A percentile compares a stretch with the other conserved stretches of the same genome.
These are phyloP conservation scores for Lacanobia wlatinum DNA, from an alignment of 2,888 invertebrate genomes.

Conservation along the genomic window DNA sequence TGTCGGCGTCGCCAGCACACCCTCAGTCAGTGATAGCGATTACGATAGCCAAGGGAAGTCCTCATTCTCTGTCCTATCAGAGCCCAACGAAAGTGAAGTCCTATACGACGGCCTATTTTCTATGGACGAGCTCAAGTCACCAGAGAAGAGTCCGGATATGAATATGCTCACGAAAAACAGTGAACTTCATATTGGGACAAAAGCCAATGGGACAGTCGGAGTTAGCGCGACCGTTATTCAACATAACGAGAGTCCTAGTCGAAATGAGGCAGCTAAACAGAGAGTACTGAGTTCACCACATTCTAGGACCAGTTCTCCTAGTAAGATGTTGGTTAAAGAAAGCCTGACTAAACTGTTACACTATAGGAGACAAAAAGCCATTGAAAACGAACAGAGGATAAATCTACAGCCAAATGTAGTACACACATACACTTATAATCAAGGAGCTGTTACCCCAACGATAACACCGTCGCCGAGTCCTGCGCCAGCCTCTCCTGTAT, in stretches of 20 bases:
- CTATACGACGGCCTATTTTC: slow-evolving; percentile 80
- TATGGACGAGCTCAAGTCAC: slow-evolving; percentile 81
- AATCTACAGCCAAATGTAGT: slow-evolving; percentile 45
- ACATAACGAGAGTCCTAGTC: slow-evolving; percentile 5
- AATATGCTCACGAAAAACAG: slow-evolving; percentile 30
- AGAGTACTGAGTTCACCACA: slow-evolving; percentile 1
- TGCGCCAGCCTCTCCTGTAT: slow-evolving; percentile 49
- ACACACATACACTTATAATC: slow-evolving; percentile 37
- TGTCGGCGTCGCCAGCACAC: slow-evolving; percentile 24
- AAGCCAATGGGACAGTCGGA: neutral
- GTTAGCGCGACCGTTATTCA: slow-evolving; percentile 9
- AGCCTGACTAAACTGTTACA: slow-evolving; percentile 79
- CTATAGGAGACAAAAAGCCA: slow-evolving; percentile 74
- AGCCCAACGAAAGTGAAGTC: slow-evolving; percentile 73
- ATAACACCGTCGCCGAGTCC: slow-evolving; percentile 42
- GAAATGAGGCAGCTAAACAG: slow-evolving; percentile 1
- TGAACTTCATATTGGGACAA: slow-evolving; percentile 26
- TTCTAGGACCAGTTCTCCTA: slow-evolving; percentile 21
- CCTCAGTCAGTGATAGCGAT: slow-evolving; percentile 74
- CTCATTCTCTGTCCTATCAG: slow-evolving; percentile 73
- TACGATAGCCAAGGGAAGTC: slow-evolving; percentile 80
- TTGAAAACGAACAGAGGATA: slow-evolving; percentile 46
- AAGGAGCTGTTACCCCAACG: slow-evolving; percentile 20
- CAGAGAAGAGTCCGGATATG: slow-evolving; percentile 66
- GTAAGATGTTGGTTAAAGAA: slow-evolving; percentile 68